Percentiles rank a stretch among this genome's conserved stretches.
Conservation (phyloP, 1,140 invertebrate genomes). For the Drosophila yakuba region DNA sequence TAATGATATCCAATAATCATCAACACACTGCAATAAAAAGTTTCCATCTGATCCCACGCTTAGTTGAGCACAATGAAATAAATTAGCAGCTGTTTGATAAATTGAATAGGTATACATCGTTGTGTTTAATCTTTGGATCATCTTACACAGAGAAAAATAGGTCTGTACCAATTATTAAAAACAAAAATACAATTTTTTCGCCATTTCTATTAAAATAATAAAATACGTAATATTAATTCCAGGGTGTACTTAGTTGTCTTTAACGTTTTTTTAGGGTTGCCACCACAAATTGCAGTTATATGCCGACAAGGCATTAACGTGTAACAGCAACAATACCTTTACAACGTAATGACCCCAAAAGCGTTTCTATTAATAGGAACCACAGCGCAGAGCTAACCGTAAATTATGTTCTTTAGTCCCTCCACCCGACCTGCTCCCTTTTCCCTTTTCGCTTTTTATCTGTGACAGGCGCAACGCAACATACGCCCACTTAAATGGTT, state of each 20-base stretch:
- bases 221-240: no score
- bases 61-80: constrained; percentile 16
- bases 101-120: not conserved
- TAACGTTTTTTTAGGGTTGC: not conserved
- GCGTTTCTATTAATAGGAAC: constrained; percentile 60
- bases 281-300: constrained; percentile 2
- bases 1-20: constrained; percentile 1
- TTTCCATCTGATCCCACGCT: constrained; percentile 17
- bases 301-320: not conserved
- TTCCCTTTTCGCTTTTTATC: constrained; percentile 5
- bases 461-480: constrained; percentile 35
- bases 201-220: no score
- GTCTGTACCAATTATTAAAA: no score
- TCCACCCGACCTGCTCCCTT: constrained; percentile 17
- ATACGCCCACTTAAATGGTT: constrained; percentile 53
- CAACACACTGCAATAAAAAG: constrained; percentile 18
- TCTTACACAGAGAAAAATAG: not conserved
- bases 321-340: constrained; percentile 14
- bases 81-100: constrained; percentile 2
- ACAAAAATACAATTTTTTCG: no score
- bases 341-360: constrained; percentile 61
- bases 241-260: no score
- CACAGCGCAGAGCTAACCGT: constrained; percentile 53
- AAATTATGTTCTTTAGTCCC: constrained; percentile 56
- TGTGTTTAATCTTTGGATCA: not conserved